Conservation (phyloP, 2,797 vertebrate species). For the Oophaga sylvatica region DNA sequence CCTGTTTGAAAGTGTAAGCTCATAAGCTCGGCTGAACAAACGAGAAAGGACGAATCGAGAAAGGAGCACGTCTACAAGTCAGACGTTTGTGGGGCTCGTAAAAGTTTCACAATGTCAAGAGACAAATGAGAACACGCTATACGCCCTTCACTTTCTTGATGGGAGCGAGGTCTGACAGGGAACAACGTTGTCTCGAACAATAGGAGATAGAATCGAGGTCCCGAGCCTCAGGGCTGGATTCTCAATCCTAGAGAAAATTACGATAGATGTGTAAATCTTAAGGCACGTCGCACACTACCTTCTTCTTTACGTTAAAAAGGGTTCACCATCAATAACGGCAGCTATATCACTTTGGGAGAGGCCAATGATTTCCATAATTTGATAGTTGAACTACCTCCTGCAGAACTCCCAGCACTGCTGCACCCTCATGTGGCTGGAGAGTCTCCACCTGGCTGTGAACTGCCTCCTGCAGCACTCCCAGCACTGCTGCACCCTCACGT, state of each 20-base stretch:
- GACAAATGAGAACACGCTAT: slow-evolving; percentile 46
- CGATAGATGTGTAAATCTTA: neutral
- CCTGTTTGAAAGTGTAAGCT: slow-evolving; percentile 21
- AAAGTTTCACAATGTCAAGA: slow-evolving; percentile 24
- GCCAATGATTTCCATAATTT: neutral
- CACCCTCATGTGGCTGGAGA: too few species aligned
- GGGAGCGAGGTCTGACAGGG: neutral
- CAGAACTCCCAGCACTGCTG: too few species aligned
- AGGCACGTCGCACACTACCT: neutral
- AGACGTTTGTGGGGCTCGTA: slow-evolving; percentile 21
- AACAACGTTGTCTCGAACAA: slow-evolving; percentile 5
- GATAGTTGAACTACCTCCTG: too few species aligned
- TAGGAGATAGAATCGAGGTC: neutral
- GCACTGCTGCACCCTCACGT: too few species aligned
- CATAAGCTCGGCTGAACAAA: slow-evolving; percentile 19
- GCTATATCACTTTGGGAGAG: neutral
- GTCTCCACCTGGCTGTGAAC: too few species aligned
- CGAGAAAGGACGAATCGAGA: neutral
- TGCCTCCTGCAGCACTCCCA: too few species aligned
- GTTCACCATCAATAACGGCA: neutral
- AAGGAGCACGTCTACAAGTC: slow-evolving; percentile 2
- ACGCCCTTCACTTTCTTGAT: neutral
- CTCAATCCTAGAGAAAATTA: neutral
- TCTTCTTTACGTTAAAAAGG: neutral
- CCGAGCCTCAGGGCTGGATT: neutral